Evolutionary conservation across 2,888 invertebrate species (phyloP), one percentile per base, ranked within the genome.

Genomic region (Monopis laevigella): DNA sequence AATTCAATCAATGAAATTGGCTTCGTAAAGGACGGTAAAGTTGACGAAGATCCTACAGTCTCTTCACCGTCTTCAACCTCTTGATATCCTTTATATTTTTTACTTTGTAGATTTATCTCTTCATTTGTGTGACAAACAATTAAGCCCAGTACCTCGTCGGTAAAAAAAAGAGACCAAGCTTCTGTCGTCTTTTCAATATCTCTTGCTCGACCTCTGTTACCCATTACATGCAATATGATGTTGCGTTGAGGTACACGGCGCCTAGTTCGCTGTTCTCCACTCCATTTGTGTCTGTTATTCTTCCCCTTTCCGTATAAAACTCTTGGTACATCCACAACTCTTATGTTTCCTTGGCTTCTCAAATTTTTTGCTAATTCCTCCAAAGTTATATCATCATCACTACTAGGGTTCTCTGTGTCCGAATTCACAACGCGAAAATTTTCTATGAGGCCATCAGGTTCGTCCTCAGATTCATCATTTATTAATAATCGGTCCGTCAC

Each of bases 1-100:
- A 46, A 39, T 45, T 46, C 42, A 38, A 43, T 26, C 43, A 46
- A 34, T 34, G 17, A 34, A 6, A 34, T 16, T 34, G 4, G 4
- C 14, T 34, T 34, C 14, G 5, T 16, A 16, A 34, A 34, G 6
- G 34, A 34, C 14, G 34, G 34, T n/a, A n/a, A 29, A 5, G 14
- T 16, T 13, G 34, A 16, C 14, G 34, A 34, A 13, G 34, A 14
- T 6, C 14, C 17, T 6, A 16, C 11, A 34, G 13, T 34, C 34
- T 34, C 34, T 34, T 34, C 34, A n/a, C n/a, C 14, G 14, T 34
- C 34, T 34, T 34, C 34, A 34, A 13, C 34, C 6, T 34, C 34
- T 16, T 34, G 34, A 16, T 34, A 34, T n/a, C 34, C 34, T 34
- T 34, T 34, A 34, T 34, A 34, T 34, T 12, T 34, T 16, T 34